Evolutionary conservation across 2,113 vertebrate genomes (phyloP).

Genomic region (Pelecanus crispus): DNA sequence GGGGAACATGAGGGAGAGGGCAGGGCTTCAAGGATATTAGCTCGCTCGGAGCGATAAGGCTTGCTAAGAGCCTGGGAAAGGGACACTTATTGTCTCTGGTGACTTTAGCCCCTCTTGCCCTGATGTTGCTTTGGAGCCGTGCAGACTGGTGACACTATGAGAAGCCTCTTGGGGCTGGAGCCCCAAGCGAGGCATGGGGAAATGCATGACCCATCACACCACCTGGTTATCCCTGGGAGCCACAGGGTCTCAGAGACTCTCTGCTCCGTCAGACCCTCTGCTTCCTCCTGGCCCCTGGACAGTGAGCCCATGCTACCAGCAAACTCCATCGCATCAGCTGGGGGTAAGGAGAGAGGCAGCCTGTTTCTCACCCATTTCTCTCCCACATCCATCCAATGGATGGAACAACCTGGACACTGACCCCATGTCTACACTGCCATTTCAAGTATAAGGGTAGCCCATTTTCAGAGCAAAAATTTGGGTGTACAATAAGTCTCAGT

Average conservation of each 20-base stretch:
- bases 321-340: background rate
- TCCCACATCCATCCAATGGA: background rate
- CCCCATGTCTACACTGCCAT: background rate
- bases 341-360: background rate
- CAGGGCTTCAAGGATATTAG: background rate
- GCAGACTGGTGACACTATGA: fast-evolving
- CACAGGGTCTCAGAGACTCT: background rate
- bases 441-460: background rate
- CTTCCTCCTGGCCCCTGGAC: background rate
- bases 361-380: background rate
- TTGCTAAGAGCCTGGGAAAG: background rate
- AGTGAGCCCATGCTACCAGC: no score
- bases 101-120: background rate
- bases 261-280: background rate
- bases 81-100: background rate
- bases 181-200: background rate
- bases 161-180: background rate
- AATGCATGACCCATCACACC: fast-evolving
- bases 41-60: fast-evolving
- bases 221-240: background rate
- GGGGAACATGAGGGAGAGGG: background rate
- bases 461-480: background rate
- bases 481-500: background rate
- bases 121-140: background rate
- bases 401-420: background rate